Percentiles rank a stretch among this genome's conserved stretches.
These are phyloP conservation scores for Eonycteris spelaea DNA, from an alignment of 2,113 vertebrate genomes.

Conservation along the genomic window DNA sequence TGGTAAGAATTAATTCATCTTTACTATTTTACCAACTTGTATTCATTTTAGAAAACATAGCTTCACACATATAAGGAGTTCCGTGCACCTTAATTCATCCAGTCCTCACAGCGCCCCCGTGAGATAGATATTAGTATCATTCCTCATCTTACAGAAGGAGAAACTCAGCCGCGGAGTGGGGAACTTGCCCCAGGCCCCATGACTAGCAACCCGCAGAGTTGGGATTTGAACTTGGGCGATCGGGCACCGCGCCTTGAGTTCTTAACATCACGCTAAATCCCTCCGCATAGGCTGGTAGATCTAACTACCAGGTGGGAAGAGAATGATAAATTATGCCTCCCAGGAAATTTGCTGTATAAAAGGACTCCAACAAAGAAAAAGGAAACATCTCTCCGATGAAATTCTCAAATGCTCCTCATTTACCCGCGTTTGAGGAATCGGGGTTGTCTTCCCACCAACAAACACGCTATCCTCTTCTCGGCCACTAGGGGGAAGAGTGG, in stretches of 20 bases:
- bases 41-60: neutral
- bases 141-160: neutral
- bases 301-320: neutral
- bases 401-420: neutral
- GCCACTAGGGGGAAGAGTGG: conserved; percentile 64
- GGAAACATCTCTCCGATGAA: neutral
- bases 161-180: neutral
- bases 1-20: neutral
- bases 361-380: neutral
- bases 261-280: neutral
- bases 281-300: neutral
- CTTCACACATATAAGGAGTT: neutral
- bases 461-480: neutral
- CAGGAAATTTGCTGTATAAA: neutral
- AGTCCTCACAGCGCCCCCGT: neutral
- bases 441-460: neutral
- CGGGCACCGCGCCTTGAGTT: neutral
- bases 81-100: neutral
- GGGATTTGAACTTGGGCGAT: neutral
- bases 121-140: neutral
- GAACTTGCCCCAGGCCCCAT: neutral
- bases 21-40: neutral
- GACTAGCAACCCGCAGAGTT: neutral
- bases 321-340: neutral
- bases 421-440: neutral